A percentile compares a stretch with the other conserved stretches of the same genome.
Evolutionary conservation across 2,888 invertebrate species (phyloP).

Genomic region (Isotomurus palustris): DNA sequence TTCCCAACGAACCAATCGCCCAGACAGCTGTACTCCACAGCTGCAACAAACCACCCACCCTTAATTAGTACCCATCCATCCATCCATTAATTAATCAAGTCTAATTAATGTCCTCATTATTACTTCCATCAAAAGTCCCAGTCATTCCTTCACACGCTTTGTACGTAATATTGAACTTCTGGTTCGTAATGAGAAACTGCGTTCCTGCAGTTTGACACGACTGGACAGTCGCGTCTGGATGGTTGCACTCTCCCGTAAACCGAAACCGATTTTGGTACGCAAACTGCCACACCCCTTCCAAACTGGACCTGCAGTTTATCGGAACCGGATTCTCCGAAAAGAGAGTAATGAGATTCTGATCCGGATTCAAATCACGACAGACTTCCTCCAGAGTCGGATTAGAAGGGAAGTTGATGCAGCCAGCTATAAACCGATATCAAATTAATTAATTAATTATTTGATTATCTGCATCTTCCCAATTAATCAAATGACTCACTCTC

Average conservation of each 20-base stretch:
- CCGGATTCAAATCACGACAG: constrained; percentile 67
- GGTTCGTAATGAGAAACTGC: constrained; percentile 91
- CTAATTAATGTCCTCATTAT: constrained; percentile 24
- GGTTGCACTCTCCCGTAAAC: constrained; percentile 84
- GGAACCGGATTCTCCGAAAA: constrained; percentile 87
- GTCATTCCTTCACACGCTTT: constrained; percentile 84
- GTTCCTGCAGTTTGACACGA: constrained; percentile 96
- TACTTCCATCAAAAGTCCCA: constrained; percentile 78
- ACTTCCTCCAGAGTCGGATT: constrained; percentile 71
- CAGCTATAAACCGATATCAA: constrained; percentile 53
- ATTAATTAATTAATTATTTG: constrained; percentile 1
- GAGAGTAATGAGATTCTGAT: constrained; percentile 76
- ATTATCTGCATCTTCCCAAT: not conserved
- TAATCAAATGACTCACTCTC: constrained; percentile 61
- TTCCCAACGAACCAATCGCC: constrained; percentile 95
- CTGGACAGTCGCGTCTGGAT: constrained; percentile 71
- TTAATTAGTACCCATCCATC: too few relatives aligned
- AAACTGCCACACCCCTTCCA: constrained; percentile 96
- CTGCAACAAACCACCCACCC: constrained; percentile 49
- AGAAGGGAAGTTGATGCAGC: constrained; percentile 66
- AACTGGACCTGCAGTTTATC: constrained; percentile 82
- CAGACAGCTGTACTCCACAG: constrained; percentile 85
- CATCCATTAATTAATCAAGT: too few relatives aligned
- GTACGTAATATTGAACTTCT: constrained; percentile 89
- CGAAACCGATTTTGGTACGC: constrained; percentile 83